Evolutionary conservation across 2,113 vertebrate species (phyloP).

Genomic region (Chaetodon trifascialis): DNA sequence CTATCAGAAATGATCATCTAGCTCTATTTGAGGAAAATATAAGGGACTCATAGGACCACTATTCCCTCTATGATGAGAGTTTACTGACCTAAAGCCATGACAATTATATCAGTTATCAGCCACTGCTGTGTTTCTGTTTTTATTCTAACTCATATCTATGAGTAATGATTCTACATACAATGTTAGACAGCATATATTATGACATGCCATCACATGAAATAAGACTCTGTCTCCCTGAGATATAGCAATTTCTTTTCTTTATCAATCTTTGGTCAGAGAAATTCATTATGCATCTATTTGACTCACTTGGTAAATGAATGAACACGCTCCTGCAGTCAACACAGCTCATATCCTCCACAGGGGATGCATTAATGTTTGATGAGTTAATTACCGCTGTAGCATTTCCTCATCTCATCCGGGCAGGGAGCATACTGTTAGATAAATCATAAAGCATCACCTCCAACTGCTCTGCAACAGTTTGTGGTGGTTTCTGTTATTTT

Average conservation of each 20-base stretch:
- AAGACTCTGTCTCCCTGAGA: background rate
- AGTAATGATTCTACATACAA: background rate
- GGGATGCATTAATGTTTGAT: conserved; percentile 71
- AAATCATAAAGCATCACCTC: conserved; percentile 27
- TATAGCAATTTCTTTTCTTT: background rate
- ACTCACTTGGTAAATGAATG: conserved; percentile 38
- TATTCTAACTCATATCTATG: background rate
- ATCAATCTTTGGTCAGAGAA: background rate
- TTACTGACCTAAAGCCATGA: background rate
- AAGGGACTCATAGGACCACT: background rate
- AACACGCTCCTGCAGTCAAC: conserved; percentile 39
- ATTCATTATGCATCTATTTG: conserved; percentile 20
- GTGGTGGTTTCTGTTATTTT: conserved; percentile 24
- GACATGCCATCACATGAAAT: conserved; percentile 19
- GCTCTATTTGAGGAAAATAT: background rate
- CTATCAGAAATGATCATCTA: background rate
- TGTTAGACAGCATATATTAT: background rate
- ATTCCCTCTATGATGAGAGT: background rate
- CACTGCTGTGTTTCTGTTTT: background rate
- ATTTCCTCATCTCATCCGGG: conserved; percentile 58
- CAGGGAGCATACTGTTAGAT: conserved; percentile 22
- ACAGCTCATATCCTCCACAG: conserved; percentile 46
- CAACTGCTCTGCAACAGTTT: conserved; percentile 12
- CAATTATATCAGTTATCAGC: background rate
- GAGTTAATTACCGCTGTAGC: conserved; percentile 59